These are phyloP conservation scores for Oncopodura yosiiana DNA, from an alignment of 1,140 invertebrate genomes.

Conservation along the genomic window DNA sequence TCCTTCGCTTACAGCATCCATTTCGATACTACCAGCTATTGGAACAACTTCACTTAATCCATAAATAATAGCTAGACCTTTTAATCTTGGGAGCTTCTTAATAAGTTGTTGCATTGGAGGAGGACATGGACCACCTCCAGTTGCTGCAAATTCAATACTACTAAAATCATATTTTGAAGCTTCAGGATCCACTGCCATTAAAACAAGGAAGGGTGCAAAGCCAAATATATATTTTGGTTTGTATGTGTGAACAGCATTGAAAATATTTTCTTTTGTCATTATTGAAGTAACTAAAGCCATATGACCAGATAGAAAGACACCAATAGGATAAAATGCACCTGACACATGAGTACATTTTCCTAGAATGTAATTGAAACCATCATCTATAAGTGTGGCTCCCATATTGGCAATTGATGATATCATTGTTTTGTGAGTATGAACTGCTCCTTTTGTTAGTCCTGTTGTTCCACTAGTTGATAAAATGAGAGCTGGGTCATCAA, in stretches of 20 bases:
- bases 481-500: constrained; percentile 22
- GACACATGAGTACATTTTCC: constrained; percentile 15
- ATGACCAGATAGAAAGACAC: constrained; percentile 2
- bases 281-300: neutral
- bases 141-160: neutral
- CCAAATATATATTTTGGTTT: constrained; percentile 14
- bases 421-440: constrained; percentile 7
- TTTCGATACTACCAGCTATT: neutral
- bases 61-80: constrained; percentile 17
- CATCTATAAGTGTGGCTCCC: neutral
- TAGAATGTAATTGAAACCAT: too few relatives aligned
- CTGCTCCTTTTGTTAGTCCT: constrained; percentile 17
- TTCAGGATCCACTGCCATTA: constrained; percentile 4
- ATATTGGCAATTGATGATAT: neutral
- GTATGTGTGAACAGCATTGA: constrained; percentile 21
- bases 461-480: constrained; percentile 22
- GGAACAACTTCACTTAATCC: constrained; percentile 27
- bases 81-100: constrained; percentile 17
- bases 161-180: neutral
- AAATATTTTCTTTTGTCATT: constrained; percentile 8
- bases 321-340: constrained; percentile 14
- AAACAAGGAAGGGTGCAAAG: constrained; percentile 16
- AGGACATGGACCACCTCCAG: constrained; percentile 17
- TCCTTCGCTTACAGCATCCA: neutral
- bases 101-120: constrained; percentile 20